Evolutionary conservation across 2,113 vertebrate species (phyloP), one percentile per base, ranked within the genome.

Genomic region (Upupa epops): DNA sequence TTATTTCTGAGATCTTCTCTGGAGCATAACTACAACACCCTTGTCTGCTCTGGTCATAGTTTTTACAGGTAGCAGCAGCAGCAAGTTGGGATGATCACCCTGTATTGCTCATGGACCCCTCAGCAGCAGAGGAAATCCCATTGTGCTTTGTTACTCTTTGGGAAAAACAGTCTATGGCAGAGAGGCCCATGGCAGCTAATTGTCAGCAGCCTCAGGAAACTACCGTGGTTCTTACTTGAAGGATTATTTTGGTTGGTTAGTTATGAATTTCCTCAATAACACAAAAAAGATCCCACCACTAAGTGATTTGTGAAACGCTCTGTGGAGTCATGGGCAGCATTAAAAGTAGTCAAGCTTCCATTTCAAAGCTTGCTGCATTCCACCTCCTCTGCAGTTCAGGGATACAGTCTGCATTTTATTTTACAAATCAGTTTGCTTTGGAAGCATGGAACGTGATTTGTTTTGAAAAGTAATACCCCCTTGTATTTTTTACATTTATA

Each of bases 391-490:
- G 22, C 31, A 73, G 31, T 28, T 58, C 31, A n/a, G 84, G 59
- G 86, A 49, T 21, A 15, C 70, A 76, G 8, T 65, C 88, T 90
- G 90, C 52, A 61, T 65, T 92, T 65, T 72, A 79, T 75, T 94
- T 86, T 28, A 82, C 81, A 75, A 17, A 78, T 86, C 92, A 88
- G 24, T 90, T 88, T 90, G 88, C 73, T 58, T 86, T 71, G 83
- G 54, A 54, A 94, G 70, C 5, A 4, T 86, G 80, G 88, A 86
- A 84, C 65, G 55, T 58, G 80, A 73, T 88, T 83, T 86, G 76
- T 89, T 95, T 94, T 77, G 87, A 86, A 71, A 95, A 86, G 72
- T 26, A 89, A 83, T 92, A 90, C 74, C 90, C 77, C 58, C 76
- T 28, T 48, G 91, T 79, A 17, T 17, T 73, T 83, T 75, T 80